Base-by-base conservation (phyloP, 2,888 invertebrate species). In the Metopia argyrocephala region DNA sequence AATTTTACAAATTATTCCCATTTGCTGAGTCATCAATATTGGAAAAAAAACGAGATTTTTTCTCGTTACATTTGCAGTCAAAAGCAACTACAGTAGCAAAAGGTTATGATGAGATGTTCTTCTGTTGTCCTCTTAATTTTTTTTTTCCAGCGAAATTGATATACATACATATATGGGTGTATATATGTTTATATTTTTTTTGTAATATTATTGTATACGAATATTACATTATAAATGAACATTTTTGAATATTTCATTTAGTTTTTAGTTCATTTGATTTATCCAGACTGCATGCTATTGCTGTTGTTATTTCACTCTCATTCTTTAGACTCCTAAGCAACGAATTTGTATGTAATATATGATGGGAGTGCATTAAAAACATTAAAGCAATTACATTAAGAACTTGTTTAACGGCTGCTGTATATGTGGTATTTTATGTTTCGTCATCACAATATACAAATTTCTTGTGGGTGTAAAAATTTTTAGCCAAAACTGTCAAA, bases 21-120 rank as follows among this genome's bases (percentile, higher is more conserved):
- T 62, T 71, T 54, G 71, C 62, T 7, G 25, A 61, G 54, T 61
- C 70, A 71, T 71, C 70, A 52, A 71, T 71, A 71, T 71, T 38
- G 52, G 25, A 71, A 50, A 54, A 50, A 48, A 28, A 20, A 23
- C n/a, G n/a, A n/a, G n/a, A n/a, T n/a, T n/a, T 18, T 18, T n/a
- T 4, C 28, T 21, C 0, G 4, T 25, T 54, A 25, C 18, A 54
- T 6, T 31, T 5, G 27, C 27, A 15, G 46, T 27, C n/a, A 64
- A 12, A 0, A 48, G 28, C n/a, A 27, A 45, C 46, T 45, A 9
- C 45, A 61, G 7, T 3, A 59, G 15, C 20, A 64, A 28, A 46
- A n/a, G 27, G 27, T 18, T 15, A 50, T 64, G 0, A 3, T 31
- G 12, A 61, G 21, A 23, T n/a, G n/a, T n/a, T n/a, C n/a, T n/a